A percentile compares a stretch with the other conserved stretches of the same genome.
phyloP scores from a whole-genome alignment of 1,140 invertebrate genomes.

The Mesaphorura yosii region DNA sequence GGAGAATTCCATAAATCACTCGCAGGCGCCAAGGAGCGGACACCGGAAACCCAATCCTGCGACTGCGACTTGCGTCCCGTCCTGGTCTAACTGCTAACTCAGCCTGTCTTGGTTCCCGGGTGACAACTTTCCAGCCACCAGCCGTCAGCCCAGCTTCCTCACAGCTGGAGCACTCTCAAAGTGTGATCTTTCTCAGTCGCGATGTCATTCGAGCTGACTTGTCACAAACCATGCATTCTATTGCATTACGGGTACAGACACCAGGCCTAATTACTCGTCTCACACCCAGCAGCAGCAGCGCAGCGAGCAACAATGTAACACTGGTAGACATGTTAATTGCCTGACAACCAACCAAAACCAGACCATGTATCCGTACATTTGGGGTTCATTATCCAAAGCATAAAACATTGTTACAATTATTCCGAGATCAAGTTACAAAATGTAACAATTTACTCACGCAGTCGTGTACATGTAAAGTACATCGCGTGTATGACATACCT shows the following conservation, averaged over 20 bases:
- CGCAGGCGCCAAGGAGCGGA: slow-evolving; percentile 28
- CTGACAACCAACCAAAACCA: no score
- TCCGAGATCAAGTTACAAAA: no score
- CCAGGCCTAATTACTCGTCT: slow-evolving; percentile 28
- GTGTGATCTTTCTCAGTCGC: slow-evolving; percentile 1
- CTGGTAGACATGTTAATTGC: no score
- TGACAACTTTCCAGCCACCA: slow-evolving; percentile 29
- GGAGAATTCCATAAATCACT: slow-evolving; percentile 29
- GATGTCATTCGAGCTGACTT: slow-evolving; percentile 26
- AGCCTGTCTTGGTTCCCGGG: slow-evolving; percentile 27
- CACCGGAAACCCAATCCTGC: slow-evolving; percentile 30
- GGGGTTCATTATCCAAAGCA: no score
- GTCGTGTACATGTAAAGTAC: no score
- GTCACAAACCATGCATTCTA: slow-evolving; percentile 30
- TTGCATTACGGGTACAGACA: no score
- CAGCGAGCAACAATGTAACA: no score
- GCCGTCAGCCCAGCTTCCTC: slow-evolving; percentile 27
- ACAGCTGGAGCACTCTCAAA: slow-evolving; percentile 29
- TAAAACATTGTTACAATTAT: no score
- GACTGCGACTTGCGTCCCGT: not conserved
- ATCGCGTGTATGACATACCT: no score
- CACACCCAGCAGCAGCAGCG: no score
- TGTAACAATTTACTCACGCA: no score
- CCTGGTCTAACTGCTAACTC: not conserved
- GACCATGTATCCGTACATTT: no score